phyloP scores from a whole-genome alignment of 1,140 invertebrate species.

The Akabosia matsudoensis region DNA sequence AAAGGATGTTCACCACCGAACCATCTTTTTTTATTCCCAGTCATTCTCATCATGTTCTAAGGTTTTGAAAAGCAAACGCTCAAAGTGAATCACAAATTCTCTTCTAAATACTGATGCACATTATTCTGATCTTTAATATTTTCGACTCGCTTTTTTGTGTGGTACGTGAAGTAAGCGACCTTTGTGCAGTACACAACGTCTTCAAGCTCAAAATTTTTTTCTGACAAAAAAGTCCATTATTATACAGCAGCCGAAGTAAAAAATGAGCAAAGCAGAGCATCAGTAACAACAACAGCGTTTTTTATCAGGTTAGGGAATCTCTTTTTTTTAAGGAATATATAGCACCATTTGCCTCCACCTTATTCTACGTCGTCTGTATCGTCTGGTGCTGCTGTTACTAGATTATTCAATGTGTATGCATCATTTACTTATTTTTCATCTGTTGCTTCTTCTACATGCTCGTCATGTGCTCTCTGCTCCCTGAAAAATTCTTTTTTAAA shows the following conservation, averaged over 20 bases:
- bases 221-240: neutral
- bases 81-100: neutral
- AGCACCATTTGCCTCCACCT: neutral
- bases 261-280: neutral
- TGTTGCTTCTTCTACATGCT: neutral
- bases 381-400: neutral
- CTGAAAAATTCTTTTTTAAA: neutral
- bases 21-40: neutral
- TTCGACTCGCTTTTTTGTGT: neutral
- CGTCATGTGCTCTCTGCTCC: slow-evolving; percentile 10
- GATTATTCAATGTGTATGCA: neutral
- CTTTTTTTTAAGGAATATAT: neutral
- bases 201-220: neutral
- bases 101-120: neutral
- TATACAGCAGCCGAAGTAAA: neutral
- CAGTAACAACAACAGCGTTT: neutral
- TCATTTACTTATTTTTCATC: neutral
- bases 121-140: too few relatives aligned
- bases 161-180: neutral
- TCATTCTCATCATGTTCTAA: neutral
- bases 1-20: neutral
- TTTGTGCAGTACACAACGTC: neutral
- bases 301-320: slow-evolving; percentile 20
- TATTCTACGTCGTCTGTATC: neutral
- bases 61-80: neutral